Conservation (phyloP, 2,797 vertebrate species). For the Rhinoraja longicauda region DNA sequence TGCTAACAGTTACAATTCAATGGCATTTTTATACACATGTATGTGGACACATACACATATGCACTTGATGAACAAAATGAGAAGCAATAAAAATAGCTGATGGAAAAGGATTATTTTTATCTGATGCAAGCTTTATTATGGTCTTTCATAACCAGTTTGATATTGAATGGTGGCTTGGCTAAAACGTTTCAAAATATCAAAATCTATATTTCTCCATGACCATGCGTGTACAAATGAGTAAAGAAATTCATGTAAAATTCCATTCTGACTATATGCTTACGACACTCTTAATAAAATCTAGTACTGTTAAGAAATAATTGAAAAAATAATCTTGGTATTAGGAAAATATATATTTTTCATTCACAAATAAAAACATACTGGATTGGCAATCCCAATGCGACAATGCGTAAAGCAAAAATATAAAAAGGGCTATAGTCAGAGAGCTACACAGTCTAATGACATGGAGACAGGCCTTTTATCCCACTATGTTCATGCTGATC, state of each 20-base stretch:
- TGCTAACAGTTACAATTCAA: not conserved
- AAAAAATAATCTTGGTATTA: conserved; percentile 78
- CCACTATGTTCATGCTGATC: too few relatives aligned
- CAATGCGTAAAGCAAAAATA: not conserved
- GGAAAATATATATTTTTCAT: conserved; percentile 77
- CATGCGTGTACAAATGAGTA: conserved; percentile 47
- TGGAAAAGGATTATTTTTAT: not conserved
- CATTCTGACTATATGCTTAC: conserved; percentile 49
- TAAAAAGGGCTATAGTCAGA: too few relatives aligned
- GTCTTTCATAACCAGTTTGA: not conserved
- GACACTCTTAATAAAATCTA: conserved; percentile 58
- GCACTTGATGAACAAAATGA: not conserved
- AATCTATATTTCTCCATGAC: conserved; percentile 40
- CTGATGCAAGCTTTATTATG: not conserved
- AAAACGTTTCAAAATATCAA: conserved; percentile 42
- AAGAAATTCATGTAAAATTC: conserved; percentile 47
- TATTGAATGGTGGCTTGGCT: conserved; percentile 40
- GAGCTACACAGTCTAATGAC: too few relatives aligned
- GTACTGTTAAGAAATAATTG: conserved; percentile 59
- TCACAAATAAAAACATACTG: not conserved
- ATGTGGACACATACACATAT: not conserved
- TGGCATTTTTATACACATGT: not conserved
- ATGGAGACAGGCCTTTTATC: too few relatives aligned
- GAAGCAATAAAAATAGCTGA: not conserved
- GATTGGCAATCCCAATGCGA: not conserved